A percentile compares a stretch with the other conserved stretches of the same genome.
Evolutionary conservation across 2,113 vertebrate genomes (phyloP).

Genomic region (Periophthalmodon schlosseri): DNA sequence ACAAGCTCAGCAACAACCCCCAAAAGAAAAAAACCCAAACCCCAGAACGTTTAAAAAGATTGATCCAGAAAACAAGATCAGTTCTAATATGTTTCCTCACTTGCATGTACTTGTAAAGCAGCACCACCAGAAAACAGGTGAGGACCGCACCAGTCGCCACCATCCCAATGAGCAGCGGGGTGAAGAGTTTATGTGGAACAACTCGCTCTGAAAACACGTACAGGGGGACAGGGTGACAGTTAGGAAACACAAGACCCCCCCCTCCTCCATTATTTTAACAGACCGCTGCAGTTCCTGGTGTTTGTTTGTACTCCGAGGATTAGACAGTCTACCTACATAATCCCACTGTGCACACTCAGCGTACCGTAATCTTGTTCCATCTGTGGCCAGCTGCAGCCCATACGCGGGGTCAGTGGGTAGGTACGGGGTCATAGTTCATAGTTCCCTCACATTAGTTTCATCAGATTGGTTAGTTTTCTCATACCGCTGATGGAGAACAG

Average conservation of each 20-base stretch:
- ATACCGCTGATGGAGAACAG: slow-evolving; percentile 88
- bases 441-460: no score
- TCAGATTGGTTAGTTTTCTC: not conserved
- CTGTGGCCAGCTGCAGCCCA: slow-evolving; percentile 56
- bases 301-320: slow-evolving; percentile 60
- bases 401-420: slow-evolving; percentile 20
- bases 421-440: not conserved
- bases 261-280: slow-evolving; percentile 18
- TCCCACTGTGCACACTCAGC: slow-evolving; percentile 68
- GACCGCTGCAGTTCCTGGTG: slow-evolving; percentile 62
- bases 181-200: slow-evolving; percentile 90
- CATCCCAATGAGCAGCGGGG: slow-evolving; percentile 87
- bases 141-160: slow-evolving; percentile 84
- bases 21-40: no score
- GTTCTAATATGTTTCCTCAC: slow-evolving; percentile 67
- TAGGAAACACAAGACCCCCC: slow-evolving; percentile 5
- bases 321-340: slow-evolving; percentile 59
- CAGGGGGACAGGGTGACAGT: slow-evolving; percentile 31
- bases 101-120: slow-evolving; percentile 92
- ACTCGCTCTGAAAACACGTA: slow-evolving; percentile 77
- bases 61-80: slow-evolving; percentile 6
- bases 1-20: no score
- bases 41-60: not conserved
- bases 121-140: slow-evolving; percentile 85
- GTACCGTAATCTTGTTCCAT: slow-evolving; percentile 69